Evolutionary conservation across 2,888 invertebrate genomes (phyloP).

Genomic region (Melanophora roralis): DNA sequence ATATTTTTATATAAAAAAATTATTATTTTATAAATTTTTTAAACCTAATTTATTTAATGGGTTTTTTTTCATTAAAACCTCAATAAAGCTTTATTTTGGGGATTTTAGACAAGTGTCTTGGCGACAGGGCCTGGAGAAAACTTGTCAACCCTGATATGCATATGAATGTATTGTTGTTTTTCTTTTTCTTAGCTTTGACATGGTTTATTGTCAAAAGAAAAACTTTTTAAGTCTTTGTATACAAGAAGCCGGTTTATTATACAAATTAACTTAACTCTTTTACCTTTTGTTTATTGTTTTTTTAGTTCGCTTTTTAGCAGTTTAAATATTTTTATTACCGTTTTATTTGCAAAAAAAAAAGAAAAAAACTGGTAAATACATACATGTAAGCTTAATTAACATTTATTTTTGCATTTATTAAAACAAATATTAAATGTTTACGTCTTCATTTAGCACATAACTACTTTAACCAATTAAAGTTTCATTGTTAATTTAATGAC

Average conservation of each 20-base stretch:
- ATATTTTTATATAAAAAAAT: too few relatives aligned
- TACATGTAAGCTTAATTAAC: constrained; percentile 27
- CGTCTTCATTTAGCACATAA: background rate
- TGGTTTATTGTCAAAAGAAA: background rate
- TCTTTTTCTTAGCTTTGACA: constrained; percentile 30
- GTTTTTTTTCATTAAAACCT: too few relatives aligned
- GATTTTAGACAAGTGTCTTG: too few relatives aligned
- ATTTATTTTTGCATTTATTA: background rate
- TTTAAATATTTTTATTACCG: background rate
- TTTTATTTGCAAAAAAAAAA: background rate
- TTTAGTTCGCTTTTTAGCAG: background rate
- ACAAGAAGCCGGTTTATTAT: too few relatives aligned
- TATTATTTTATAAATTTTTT: too few relatives aligned
- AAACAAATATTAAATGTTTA: background rate
- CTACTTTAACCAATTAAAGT: background rate
- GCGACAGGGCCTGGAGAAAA: too few relatives aligned
- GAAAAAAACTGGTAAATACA: background rate
- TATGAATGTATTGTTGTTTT: too few relatives aligned
- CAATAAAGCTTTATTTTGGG: too few relatives aligned
- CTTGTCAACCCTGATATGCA: too few relatives aligned
- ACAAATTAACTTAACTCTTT: too few relatives aligned
- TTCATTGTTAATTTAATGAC: background rate
- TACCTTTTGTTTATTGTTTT: background rate
- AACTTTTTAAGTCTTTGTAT: background rate
- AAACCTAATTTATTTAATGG: too few relatives aligned